Percentiles rank a stretch among this genome's conserved stretches.
phyloP scores from a whole-genome alignment of 2,113 vertebrate species.

The Myodes glareolus region DNA sequence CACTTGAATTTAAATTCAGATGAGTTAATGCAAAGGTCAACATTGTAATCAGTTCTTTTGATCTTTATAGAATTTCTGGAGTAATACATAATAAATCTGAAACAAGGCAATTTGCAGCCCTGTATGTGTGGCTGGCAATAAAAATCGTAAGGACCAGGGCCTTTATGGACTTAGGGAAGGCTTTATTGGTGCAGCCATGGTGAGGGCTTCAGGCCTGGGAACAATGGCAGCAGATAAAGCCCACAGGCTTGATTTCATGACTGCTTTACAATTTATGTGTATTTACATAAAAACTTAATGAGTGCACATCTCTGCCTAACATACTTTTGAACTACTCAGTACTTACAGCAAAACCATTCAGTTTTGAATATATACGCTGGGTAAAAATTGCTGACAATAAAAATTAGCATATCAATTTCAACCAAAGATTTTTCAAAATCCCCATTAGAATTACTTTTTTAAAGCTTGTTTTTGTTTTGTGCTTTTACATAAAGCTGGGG shows the following conservation, averaged over 20 bases:
- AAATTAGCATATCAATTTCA: conserved; percentile 54
- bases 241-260: conserved; percentile 85
- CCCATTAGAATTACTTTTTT: conserved; percentile 20
- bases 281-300: conserved; percentile 62
- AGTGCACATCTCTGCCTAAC: conserved; percentile 74
- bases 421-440: conserved; percentile 57
- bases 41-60: conserved; percentile 95
- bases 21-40: conserved; percentile 96
- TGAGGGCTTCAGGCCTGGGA: conserved; percentile 86
- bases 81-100: conserved; percentile 95
- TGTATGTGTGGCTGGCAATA: conserved; percentile 92
- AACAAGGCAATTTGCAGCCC: conserved; percentile 93
- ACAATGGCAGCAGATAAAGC: conserved; percentile 87
- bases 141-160: conserved; percentile 93
- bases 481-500: not conserved
- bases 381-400: conserved; percentile 60
- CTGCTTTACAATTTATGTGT: conserved; percentile 84
- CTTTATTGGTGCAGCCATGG: conserved; percentile 90
- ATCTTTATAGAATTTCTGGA: conserved; percentile 96
- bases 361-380: conserved; percentile 53
- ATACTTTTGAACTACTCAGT: conserved; percentile 78
- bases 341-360: conserved; percentile 66
- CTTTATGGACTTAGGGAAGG: conserved; percentile 93
- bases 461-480: not conserved
- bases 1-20: conserved; percentile 95